These are phyloP conservation scores for Kryphioiulus occultus DNA, from an alignment of 2,888 invertebrate genomes.

Conservation along the genomic window DNA sequence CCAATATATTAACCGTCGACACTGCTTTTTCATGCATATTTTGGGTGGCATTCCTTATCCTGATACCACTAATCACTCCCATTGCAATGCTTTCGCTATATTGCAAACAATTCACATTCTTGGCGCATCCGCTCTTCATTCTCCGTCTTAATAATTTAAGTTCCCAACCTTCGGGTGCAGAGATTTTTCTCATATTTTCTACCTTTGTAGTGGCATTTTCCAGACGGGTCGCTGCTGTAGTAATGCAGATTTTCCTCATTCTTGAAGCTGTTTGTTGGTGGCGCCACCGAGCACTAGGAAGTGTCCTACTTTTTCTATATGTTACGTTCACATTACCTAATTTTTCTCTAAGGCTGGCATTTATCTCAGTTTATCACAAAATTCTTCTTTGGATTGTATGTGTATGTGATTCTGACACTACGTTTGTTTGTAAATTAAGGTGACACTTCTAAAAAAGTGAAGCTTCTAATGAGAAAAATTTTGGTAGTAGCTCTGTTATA, in stretches of 20 bases:
- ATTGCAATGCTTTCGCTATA: slow-evolving; percentile 1
- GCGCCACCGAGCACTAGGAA: background rate
- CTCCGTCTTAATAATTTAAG: slow-evolving; percentile 24
- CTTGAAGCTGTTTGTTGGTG: background rate
- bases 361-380: no score
- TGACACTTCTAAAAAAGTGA: no score
- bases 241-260: background rate
- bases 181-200: slow-evolving; percentile 39
- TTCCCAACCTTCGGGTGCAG: background rate
- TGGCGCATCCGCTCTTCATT: background rate
- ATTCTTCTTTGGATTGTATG: no score
- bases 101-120: slow-evolving; percentile 30
- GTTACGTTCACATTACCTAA: background rate
- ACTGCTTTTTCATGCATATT: background rate
- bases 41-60: background rate
- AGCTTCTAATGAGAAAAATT: no score
- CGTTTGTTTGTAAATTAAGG: no score
- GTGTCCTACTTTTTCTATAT: background rate
- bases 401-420: no score
- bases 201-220: background rate
- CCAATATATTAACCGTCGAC: background rate
- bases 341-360: background rate
- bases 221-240: background rate
- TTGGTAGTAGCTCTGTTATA: no score
- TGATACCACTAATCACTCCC: background rate